Base-by-base conservation (phyloP, 2,113 vertebrate species). In the Corvus hawaiiensis region DNA sequence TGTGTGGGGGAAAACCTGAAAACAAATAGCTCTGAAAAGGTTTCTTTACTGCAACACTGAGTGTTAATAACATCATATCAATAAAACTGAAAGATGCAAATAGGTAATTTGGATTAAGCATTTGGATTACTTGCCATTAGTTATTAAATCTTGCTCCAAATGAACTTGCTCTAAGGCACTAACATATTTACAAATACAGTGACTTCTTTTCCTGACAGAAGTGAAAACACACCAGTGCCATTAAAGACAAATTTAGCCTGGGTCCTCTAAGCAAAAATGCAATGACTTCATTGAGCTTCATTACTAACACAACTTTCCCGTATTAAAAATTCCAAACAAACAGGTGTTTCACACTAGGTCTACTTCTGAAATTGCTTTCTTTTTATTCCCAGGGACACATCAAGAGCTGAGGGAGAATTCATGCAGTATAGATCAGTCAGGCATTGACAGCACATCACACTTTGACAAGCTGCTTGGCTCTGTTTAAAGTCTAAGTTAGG, bases 341-440 rank as follows among this genome's bases (percentile, higher is more conserved):
- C 97, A 97, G 97, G 97, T 97, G 96, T 91, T 97, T 96, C 96
- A 94, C 95, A 63, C 94, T 64, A 91, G 94, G 96, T 77, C 95
- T 95, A 67, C 97, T 98, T 97, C 96, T 97, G 90, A 97, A 97
- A 98, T 97, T 95, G 94, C 97, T 96, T 98, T 98, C 96, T 98
- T 97, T 98, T 97, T 97, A 97, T 98, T 98, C 97, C 96, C 97
- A 97, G 97, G 96, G 97, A 97, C 97, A 89, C 97, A 97, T 98
- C 97, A 97, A 97, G 97, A 94, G 91, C 95, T 33, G 87, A 90
- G 71, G 90, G 95, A 95, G 96, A 95, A 97, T 98, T 98, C 98
- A 98, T 98, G 98, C 98, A 98, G 97, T 97, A 98, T 98, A 98
- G 98, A 98, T 98, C 98, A 98, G 98, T 98, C 91, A 90, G 96